Evolutionary conservation across 2,113 vertebrate genomes (phyloP).

Genomic region (Mesocricetus auratus): DNA sequence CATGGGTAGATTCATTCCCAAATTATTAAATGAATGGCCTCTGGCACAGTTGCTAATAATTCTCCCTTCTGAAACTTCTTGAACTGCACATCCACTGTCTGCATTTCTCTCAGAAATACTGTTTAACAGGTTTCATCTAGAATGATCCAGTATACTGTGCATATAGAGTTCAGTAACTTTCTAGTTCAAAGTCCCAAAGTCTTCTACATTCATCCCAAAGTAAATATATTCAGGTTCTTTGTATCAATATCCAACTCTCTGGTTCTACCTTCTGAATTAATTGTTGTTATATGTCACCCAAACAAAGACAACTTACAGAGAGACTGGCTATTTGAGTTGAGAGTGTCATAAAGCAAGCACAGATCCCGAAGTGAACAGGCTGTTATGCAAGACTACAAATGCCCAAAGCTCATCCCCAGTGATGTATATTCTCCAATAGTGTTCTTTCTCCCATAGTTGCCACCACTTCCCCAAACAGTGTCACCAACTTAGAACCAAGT

Average conservation of each 20-base stretch:
- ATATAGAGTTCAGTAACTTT: not conserved
- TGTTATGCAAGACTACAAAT: not conserved
- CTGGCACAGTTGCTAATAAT: not conserved
- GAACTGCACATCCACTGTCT: not conserved
- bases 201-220: not conserved
- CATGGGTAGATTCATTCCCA: not conserved
- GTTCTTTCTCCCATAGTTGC: not conserved
- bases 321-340: not conserved
- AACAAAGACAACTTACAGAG: not conserved
- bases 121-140: not conserved
- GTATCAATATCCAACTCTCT: not conserved
- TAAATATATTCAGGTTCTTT: not conserved
- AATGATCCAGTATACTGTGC: not conserved
- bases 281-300: not conserved
- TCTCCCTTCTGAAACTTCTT: not conserved
- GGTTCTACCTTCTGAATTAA: not conserved
- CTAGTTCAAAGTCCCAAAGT: not conserved
- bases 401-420: not conserved
- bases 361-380: not conserved
- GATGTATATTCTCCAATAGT: not conserved
- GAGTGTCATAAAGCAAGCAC: not conserved
- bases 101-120: not conserved
- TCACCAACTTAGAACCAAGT: not conserved
- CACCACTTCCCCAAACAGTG: not conserved
- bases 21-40: not conserved